Evolutionary conservation across 2,888 invertebrate genomes (phyloP).

Genomic region (Andrena camellia): DNA sequence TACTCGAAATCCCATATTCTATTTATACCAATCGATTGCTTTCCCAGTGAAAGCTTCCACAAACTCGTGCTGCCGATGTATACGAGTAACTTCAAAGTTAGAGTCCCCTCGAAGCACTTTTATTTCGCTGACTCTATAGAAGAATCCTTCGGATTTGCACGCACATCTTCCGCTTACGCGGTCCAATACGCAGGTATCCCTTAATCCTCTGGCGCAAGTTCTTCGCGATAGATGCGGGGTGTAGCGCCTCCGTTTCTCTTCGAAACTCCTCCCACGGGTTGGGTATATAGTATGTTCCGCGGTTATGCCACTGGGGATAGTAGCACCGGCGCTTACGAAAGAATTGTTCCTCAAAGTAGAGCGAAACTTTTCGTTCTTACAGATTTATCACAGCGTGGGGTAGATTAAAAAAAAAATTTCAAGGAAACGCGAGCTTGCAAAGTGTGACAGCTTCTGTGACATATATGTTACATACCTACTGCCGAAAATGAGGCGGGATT

Average conservation of each 20-base stretch:
- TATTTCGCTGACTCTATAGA: background rate
- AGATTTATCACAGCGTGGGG: background rate
- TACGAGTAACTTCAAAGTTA: background rate
- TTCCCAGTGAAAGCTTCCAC: background rate
- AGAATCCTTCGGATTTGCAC: background rate
- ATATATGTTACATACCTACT: too few species aligned
- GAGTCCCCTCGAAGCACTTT: background rate
- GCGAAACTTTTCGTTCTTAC: conserved; percentile 18
- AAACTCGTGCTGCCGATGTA: background rate
- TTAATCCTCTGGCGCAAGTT: conserved; percentile 3
- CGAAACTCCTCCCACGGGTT: conserved; percentile 4
- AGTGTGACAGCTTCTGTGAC: too few species aligned
- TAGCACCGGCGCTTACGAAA: background rate
- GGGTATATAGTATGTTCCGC: background rate
- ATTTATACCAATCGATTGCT: background rate
- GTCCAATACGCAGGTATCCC: background rate
- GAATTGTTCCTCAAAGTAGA: background rate
- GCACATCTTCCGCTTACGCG: background rate
- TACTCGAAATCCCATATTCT: background rate
- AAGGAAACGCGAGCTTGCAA: background rate
- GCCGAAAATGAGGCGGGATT: too few species aligned
- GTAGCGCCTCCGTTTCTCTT: background rate
- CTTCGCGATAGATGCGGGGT: background rate
- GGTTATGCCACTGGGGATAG: conserved; percentile 9
- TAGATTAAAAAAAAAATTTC: conserved; percentile 15